A percentile compares a stretch with the other conserved stretches of the same genome.
Conservation (phyloP, 2,113 vertebrate genomes). For the Callorhinus ursinus region DNA sequence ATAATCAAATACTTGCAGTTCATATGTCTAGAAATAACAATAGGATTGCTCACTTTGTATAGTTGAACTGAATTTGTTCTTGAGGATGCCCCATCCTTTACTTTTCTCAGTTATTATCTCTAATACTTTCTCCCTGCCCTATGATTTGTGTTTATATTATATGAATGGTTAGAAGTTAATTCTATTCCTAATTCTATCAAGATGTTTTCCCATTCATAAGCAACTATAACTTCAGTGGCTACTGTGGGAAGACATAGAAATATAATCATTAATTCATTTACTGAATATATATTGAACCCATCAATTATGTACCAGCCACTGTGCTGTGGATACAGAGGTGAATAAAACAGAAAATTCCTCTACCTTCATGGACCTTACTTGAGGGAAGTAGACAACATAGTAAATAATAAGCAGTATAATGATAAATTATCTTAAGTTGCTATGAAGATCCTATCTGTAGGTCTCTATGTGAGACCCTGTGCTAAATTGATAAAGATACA, state of each 20-base stretch:
- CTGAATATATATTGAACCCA: not conserved
- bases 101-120: not conserved
- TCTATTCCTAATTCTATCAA: not conserved
- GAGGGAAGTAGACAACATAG: not conserved
- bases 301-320: not conserved
- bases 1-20: not conserved
- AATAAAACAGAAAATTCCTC: not conserved
- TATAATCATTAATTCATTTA: conserved; percentile 4
- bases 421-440: not conserved
- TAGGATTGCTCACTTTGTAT: not conserved
- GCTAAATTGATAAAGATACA: not conserved
- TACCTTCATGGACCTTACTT: not conserved
- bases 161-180: not conserved
- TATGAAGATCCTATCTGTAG: not conserved
- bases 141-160: not conserved
- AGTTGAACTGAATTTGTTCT: conserved; percentile 17
- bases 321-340: not conserved
- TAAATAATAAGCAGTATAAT: not conserved
- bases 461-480: not conserved
- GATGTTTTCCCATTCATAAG: not conserved
- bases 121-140: not conserved
- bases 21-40: not conserved
- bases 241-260: not conserved
- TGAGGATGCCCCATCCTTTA: not conserved
- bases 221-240: not conserved